Percentiles rank a stretch among this genome's conserved stretches.
Evolutionary conservation across 1,140 invertebrate species (phyloP).

Genomic region (Drosophila repleta): DNA sequence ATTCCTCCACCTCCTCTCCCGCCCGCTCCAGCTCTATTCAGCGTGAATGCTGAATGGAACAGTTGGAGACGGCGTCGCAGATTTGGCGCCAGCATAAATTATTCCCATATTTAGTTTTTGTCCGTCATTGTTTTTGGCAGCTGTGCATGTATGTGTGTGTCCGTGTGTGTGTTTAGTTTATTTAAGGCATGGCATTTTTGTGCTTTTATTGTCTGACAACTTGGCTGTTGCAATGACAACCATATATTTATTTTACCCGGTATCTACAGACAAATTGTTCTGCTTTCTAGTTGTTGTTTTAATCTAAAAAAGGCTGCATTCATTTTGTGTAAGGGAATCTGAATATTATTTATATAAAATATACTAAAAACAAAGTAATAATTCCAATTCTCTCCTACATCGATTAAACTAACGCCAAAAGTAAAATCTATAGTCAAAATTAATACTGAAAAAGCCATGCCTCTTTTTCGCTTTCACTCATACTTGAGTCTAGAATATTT

Average conservation of each 20-base stretch:
- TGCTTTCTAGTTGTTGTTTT: neutral
- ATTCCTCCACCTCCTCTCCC: conserved; percentile 4
- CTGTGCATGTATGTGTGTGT: neutral
- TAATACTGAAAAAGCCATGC: too few species aligned
- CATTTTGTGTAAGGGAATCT: neutral
- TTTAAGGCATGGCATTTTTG: conserved; percentile 4
- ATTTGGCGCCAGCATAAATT: conserved; percentile 52
- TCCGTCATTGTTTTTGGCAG: conserved; percentile 26
- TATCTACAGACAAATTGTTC: neutral
- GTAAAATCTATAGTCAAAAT: too few species aligned
- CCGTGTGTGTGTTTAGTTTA: neutral
- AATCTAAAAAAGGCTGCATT: neutral
- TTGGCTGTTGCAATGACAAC: neutral
- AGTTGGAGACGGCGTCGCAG: conserved; percentile 14
- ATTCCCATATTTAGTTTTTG: conserved; percentile 32
- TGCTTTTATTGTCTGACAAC: conserved; percentile 9
- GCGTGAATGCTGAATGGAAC: conserved; percentile 13
- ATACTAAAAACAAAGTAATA: too few species aligned
- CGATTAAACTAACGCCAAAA: too few species aligned
- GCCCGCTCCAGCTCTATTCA: neutral
- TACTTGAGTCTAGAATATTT: too few species aligned
- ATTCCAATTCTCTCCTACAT: too few species aligned
- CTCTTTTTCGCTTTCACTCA: too few species aligned
- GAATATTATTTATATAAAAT: too few species aligned
- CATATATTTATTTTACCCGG: neutral